phyloP scores from a whole-genome alignment of 2,797 vertebrate genomes.

The Tragopan temminckii region DNA sequence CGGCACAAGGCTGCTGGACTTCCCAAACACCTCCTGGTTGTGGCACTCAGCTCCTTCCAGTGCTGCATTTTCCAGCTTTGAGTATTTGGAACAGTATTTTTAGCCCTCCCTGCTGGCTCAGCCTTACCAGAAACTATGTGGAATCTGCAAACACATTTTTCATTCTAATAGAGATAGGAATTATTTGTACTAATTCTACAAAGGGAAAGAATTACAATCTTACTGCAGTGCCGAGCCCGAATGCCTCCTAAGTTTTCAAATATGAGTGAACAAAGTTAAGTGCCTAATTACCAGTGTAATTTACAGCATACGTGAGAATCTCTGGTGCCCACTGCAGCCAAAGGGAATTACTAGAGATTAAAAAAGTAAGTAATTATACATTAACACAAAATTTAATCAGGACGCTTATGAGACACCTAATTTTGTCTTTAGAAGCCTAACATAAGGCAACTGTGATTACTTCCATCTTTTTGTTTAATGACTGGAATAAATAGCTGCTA shows the following conservation, averaged over 20 bases:
- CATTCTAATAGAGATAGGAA: constrained; percentile 26
- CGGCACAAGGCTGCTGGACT: constrained; percentile 5
- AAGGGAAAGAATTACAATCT: not conserved
- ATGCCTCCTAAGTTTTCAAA: not conserved
- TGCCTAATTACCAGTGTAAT: constrained; percentile 28
- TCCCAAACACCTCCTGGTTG: not conserved
- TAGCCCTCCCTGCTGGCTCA: constrained; percentile 56
- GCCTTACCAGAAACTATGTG: constrained; percentile 48
- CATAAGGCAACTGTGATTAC: constrained; percentile 35
- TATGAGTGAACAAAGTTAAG: not conserved
- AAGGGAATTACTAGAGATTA: constrained; percentile 22
- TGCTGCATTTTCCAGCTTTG: constrained; percentile 34
- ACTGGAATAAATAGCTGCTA: not conserved
- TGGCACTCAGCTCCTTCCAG: constrained; percentile 29
- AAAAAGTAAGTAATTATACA: constrained; percentile 27
- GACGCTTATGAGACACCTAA: not conserved
- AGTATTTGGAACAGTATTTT: constrained; percentile 57
- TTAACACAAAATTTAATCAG: constrained; percentile 41
- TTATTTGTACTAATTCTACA: not conserved
- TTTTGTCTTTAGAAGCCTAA: constrained; percentile 11
- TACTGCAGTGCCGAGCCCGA: constrained; percentile 8
- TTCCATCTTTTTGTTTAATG: not conserved
- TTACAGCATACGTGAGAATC: not conserved
- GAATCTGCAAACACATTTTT: constrained; percentile 44
- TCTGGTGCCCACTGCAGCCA: constrained; percentile 30